Evolutionary conservation across 2,888 invertebrate genomes (phyloP), one percentile per base, ranked within the genome.

Genomic region (Diploptera punctata): DNA sequence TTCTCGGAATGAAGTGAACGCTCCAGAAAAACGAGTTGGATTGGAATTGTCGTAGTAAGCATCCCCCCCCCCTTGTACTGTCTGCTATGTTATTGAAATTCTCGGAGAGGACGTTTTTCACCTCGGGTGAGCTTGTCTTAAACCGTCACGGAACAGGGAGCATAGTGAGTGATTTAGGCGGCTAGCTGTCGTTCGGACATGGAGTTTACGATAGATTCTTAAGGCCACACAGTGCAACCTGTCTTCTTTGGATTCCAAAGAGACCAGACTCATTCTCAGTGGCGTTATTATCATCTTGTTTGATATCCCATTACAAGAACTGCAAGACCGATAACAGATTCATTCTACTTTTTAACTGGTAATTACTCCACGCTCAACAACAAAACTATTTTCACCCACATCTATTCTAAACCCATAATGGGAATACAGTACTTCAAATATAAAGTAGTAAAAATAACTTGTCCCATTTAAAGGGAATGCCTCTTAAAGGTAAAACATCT

Each of bases 91-190:
- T 52, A 19, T 52, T 52, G 52, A 52, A 21, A 19, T 52, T 52
- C 52, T 52, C 21, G 4, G 52, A 3, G 57, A 57, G 57, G 31
- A 57, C 57, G 57, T 57, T 57, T 31, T 57, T 57, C 57, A 57
- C 57, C 57, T 57, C n/a, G 29, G 31, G 26, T n/a, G 31, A 29
- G 57, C 57, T 57, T 57, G 57, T 57, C 57, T 2, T 54, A 54
- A 16, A n/a, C n/a, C 54, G 57, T 57, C 57, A 57, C 1, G 26
- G 54, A 24, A 26, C 26, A 54, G 24, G 7, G 47, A 47, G 57
- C 26, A 13, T 16, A 29, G n/a, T 57, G 57, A 57, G 57, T 57
- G 57, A 57, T 57, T 29, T 57, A 57, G 57, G 26, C 57, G 57
- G 31, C 57, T 13, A 29, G 57, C 57, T 57, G 47, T 47, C 47